These are phyloP conservation scores for Tenodera sinensis DNA, from an alignment of 2,888 invertebrate species.

Conservation along the genomic window DNA sequence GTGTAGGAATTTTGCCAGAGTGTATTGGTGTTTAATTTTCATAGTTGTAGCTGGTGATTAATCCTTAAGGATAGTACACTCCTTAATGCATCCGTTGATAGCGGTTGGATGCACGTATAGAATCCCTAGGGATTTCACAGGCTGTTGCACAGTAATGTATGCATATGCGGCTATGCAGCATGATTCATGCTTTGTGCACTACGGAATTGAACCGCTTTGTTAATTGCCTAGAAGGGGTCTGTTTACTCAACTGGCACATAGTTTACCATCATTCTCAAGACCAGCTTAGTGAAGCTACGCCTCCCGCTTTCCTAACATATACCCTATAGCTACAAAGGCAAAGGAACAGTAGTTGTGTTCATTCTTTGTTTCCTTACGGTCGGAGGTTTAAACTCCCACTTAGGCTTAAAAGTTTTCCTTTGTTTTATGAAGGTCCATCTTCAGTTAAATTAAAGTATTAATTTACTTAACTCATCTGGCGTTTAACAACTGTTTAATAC, in stretches of 20 bases:
- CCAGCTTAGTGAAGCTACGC: too few relatives aligned
- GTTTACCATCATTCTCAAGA: neutral
- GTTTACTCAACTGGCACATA: neutral
- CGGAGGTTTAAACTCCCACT: too few relatives aligned
- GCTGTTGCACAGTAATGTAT: neutral
- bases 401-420: too few relatives aligned
- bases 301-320: too few relatives aligned
- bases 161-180: neutral
- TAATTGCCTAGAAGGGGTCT: neutral
- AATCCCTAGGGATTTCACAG: neutral
- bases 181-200: neutral
- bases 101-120: neutral
- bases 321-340: too few relatives aligned
- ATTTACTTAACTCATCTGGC: too few relatives aligned
- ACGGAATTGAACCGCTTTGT: neutral
- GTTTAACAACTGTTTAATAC: too few relatives aligned
- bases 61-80: neutral
- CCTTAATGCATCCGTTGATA: neutral
- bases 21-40: neutral
- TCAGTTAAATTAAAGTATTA: too few relatives aligned
- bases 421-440: too few relatives aligned
- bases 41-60: neutral
- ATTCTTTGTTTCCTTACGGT: too few relatives aligned
- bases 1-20: too few relatives aligned
- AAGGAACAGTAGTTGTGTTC: too few relatives aligned